Evolutionary conservation across 2,797 vertebrate genomes (phyloP), one percentile per base, ranked within the genome.

Genomic region (Molossus molossus): DNA sequence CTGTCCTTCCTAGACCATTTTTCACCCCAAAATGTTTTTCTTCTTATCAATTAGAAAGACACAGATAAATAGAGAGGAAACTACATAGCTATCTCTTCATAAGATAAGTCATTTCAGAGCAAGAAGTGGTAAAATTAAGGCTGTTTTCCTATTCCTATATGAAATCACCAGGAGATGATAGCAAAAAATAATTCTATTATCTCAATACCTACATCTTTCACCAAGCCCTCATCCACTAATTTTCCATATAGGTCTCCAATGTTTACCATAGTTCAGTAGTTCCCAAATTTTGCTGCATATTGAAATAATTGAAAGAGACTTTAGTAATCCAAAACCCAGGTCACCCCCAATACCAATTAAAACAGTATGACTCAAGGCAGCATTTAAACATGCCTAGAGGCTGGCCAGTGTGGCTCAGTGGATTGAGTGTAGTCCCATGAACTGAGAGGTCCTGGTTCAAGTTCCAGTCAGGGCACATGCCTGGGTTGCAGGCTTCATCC

Each of bases 121-220:
- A 90, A 87, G 33, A 90, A 48, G 3, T 85, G n/a, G 45, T 88
- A 72, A 88, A 73, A 87, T 70, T 50, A 72, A 90, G 21, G 37
- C 37, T 17, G 53, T 73, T 88, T 96, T 57, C 15, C 50, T n/a
- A 64, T 40, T 57, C 29, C n/a, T 55, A 0, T 90, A 33, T 88
- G 77, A 82, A 48, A 37, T 70, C 27, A 58, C 8, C 33, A 58
- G 82, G 50, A 76, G 21, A 81, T 45, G 53, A 82, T 1, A 40
- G 33, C 64, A 81, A 72, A 76, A 69, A 77, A 89, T 20, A 53
- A 75, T 92, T 79, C 11, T 92, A 6, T 84, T 70, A 9, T 79
- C 55, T 70, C 11, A 62, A 50, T 57, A 40, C 23, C 45, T 69
- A 57, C 20, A 83, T 79, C 62, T 69, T 64, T 60, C 57, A 87